Percentiles rank a stretch among this genome's conserved stretches.
Conservation (phyloP, 2,113 vertebrate genomes). For the Elachura formosa region DNA sequence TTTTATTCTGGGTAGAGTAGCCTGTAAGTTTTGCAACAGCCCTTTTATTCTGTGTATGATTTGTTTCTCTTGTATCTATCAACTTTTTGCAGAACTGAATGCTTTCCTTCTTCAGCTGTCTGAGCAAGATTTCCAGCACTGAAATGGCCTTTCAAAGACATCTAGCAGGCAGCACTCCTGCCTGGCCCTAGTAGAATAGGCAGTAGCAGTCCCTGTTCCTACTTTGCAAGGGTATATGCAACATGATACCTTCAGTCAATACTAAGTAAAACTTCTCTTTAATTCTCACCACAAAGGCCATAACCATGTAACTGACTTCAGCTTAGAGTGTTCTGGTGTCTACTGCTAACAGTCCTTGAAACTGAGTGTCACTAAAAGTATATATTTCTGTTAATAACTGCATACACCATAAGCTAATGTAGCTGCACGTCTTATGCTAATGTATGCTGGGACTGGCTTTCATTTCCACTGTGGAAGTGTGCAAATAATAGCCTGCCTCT, state of each 20-base stretch:
- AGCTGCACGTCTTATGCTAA: not conserved
- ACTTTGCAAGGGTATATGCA: constrained; percentile 32
- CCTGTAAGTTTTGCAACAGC: not conserved
- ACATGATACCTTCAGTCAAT: not conserved
- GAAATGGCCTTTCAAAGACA: constrained; percentile 51
- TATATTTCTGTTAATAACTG: not conserved
- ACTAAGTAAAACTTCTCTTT: constrained; percentile 9
- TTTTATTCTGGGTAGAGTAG: not conserved
- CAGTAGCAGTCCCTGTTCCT: constrained; percentile 30
- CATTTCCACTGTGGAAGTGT: not conserved
- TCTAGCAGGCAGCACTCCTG: constrained; percentile 43
- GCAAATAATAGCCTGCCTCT: not conserved
- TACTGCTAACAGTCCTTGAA: constrained; percentile 14
- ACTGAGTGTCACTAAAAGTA: not conserved
- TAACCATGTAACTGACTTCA: constrained; percentile 16
- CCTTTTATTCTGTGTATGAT: not conserved
- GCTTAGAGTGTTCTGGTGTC: not conserved
- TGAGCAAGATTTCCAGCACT: constrained; percentile 41
- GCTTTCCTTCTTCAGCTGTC: constrained; percentile 43
- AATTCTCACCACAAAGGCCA: constrained; percentile 21
- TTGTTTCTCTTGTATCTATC: constrained; percentile 42
- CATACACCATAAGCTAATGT: constrained; percentile 25
- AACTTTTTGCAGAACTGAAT: constrained; percentile 50
- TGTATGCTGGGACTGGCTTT: not conserved
- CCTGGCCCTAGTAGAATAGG: constrained; percentile 31